Conservation (phyloP, 2,113 vertebrate genomes). For the Nannobrachium achirus region DNA sequence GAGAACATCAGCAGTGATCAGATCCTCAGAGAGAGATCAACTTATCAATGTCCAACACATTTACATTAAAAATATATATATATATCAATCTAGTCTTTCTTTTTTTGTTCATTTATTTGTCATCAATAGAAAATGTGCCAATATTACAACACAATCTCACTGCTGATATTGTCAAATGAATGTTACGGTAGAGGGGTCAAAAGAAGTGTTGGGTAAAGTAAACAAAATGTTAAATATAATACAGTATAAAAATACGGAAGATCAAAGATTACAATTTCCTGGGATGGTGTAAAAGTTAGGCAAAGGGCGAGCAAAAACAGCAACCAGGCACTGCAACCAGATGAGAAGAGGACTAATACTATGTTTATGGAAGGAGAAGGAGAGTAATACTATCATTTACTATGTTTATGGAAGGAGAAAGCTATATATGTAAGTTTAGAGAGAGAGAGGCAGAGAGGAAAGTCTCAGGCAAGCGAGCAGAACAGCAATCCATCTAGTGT, state of each 20-base stretch:
- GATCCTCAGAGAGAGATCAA: not conserved
- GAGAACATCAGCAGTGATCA: conserved; percentile 63
- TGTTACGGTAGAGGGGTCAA: conserved; percentile 16
- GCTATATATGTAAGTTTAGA: not conserved
- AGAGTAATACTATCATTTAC: no score
- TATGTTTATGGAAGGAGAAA: not conserved
- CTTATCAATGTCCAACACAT: no score
- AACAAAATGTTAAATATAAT: not conserved
- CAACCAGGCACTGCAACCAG: conserved; percentile 29
- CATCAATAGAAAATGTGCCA: no score
- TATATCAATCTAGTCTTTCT: no score
- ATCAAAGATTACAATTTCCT: conserved; percentile 23
- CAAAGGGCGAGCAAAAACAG: conserved; percentile 21
- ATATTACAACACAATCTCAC: not conserved
- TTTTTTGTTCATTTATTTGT: no score
- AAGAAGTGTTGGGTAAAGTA: conserved; percentile 8
- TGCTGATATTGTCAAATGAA: conserved; percentile 50
- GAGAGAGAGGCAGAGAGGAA: conserved; percentile 11
- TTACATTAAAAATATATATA: no score
- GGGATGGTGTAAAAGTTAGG: not conserved
- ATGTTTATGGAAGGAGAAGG: conserved; percentile 32
- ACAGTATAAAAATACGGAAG: not conserved
- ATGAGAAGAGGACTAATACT: conserved; percentile 24
- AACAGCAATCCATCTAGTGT: conserved; percentile 23
- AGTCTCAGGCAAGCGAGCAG: not conserved